These are phyloP conservation scores for Macaria liturata DNA, from an alignment of 2,888 invertebrate genomes.

Conservation along the genomic window DNA sequence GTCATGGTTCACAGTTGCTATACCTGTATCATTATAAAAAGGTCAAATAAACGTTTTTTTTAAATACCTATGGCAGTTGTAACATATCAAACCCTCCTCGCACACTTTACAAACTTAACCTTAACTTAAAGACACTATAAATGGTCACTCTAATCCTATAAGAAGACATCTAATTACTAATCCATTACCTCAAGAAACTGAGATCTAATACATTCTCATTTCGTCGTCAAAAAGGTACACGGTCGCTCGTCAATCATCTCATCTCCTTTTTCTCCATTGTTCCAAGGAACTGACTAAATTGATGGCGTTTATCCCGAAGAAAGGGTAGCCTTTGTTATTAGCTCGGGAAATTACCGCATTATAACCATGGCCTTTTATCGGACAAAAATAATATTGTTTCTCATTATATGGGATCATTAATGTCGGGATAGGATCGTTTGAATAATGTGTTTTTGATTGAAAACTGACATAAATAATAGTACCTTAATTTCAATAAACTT, in stretches of 20 bases:
- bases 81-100: too few relatives aligned
- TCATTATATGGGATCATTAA: constrained; percentile 8
- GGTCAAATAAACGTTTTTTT: too few relatives aligned
- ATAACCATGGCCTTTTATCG: constrained; percentile 32
- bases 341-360: constrained; percentile 29
- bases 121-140: too few relatives aligned
- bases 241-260: constrained; percentile 64
- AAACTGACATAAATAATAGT: too few relatives aligned
- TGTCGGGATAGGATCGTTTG: background rate
- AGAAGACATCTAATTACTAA: too few relatives aligned
- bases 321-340: constrained; percentile 52
- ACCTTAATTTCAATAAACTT: too few relatives aligned
- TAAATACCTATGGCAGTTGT: too few relatives aligned
- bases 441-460: constrained; percentile 7
- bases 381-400: constrained; percentile 22
- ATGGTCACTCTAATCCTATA: too few relatives aligned
- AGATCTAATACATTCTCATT: constrained; percentile 11
- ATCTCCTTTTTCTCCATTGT: constrained; percentile 57
- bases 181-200: background rate
- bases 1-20: too few relatives aligned
- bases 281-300: constrained; percentile 50
- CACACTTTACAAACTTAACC: too few relatives aligned
- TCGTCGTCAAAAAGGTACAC: constrained; percentile 17
- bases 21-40: too few relatives aligned
- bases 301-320: constrained; percentile 55